Base-by-base conservation (phyloP, 2,888 invertebrate genomes). In the Ernsta delagoae region DNA sequence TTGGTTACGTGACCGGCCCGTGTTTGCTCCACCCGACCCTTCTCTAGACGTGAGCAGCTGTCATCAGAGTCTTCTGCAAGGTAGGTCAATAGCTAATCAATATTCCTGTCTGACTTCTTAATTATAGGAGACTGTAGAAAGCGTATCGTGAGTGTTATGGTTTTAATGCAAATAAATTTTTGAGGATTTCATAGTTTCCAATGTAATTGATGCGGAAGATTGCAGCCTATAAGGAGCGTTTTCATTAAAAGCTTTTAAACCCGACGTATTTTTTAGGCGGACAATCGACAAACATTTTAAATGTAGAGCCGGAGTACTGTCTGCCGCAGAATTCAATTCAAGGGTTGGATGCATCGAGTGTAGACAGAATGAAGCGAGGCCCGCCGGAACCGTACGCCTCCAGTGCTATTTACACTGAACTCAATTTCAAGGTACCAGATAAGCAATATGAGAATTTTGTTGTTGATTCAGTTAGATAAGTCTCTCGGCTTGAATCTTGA, bases 321-420 rank as follows among this genome's bases (percentile, higher is more conserved):
- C 82, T 93, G 67, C 92, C 92, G 48, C 92, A 93, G 79, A 93
- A 93, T 77, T 93, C 92, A 34, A 88, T 93, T 75, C 92, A 91
- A 76, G 90, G 91, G 72, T 83, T 93, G 81, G 92, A 92, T 73
- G 84, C 81, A 16, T 86, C 88, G 65, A 93, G 92, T 76, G 90
- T 89, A 54, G 92, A 93, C 75, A 83, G 92, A 81, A 81, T 92
- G 74, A 84, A 90, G 62, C 86, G 92, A 68, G 86, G 85, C 71
- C 92, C 92, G 74, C 92, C 92, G 72, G 93, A 93, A 79, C 92
- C 93, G 64, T 93, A 93, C 79, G 93, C 92, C 45, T 92, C 93
- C 69, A 93, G 85, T 78, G 93, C 93, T 81, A 92, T 93, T 87
- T 93, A 92, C 89, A 92, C 92, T 75, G 92, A 93, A 86, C 92